Percentiles rank a stretch among this genome's conserved stretches.
Evolutionary conservation across 2,113 vertebrate species (phyloP).

Genomic region (Oplegnathus fasciatus): DNA sequence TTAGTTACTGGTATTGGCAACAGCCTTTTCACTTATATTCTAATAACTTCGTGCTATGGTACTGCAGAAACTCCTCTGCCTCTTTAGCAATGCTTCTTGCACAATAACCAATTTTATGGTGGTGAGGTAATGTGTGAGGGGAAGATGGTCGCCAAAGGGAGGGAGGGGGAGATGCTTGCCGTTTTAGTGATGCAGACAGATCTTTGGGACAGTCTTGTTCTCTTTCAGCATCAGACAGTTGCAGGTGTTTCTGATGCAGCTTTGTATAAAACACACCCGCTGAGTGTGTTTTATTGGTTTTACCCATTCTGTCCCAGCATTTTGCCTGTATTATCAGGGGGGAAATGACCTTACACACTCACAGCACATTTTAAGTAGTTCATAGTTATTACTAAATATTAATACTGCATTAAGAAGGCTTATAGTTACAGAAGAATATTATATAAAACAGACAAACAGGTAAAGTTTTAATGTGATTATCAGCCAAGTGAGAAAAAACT

Average conservation of each 20-base stretch:
- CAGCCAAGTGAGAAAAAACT: not conserved
- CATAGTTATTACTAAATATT: constrained; percentile 25
- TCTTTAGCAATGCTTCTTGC: not conserved
- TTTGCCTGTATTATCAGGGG: constrained; percentile 33
- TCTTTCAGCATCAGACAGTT: constrained; percentile 5
- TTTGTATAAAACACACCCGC: constrained; percentile 12
- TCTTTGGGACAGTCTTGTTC: constrained; percentile 12
- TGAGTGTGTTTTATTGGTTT: constrained; percentile 16
- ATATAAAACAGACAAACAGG: not conserved
- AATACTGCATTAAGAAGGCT: not conserved
- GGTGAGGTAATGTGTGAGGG: not conserved
- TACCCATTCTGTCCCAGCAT: not conserved
- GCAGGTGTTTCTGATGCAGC: constrained; percentile 1
- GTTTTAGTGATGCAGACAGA: constrained; percentile 39
- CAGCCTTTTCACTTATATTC: not conserved
- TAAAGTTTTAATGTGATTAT: not conserved
- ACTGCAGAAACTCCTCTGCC: not conserved
- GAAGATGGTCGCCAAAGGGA: constrained; percentile 8
- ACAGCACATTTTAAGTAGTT: constrained; percentile 20
- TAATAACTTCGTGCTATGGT: not conserved
- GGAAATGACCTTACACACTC: not conserved
- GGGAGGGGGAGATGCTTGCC: constrained; percentile 24
- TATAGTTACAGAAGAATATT: not conserved
- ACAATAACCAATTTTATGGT: not conserved
- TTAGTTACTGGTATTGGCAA: not conserved